Base-by-base conservation (phyloP, 2,888 invertebrate genomes). In the Brachycybe producta region DNA sequence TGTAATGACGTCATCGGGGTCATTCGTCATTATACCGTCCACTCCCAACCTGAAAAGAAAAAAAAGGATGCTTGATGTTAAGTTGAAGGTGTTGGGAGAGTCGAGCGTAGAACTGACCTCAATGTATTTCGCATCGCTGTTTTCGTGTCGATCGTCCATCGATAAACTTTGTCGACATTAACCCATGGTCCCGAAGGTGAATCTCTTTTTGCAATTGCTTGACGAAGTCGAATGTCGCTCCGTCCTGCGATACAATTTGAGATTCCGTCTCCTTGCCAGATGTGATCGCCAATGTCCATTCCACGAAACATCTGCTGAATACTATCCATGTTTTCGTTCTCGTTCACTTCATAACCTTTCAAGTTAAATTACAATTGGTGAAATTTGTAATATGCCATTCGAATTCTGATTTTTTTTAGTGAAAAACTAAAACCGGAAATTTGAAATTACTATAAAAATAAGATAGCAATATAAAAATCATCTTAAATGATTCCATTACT, bases 11-110 rank as follows among this genome's bases (percentile, higher is more conserved):
- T 50, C 50, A 23, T 50, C 50, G 4, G 50, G 50, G 26, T 50
- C 50, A n/a, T 50, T 50, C 13, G 50, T 50, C 50, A 50, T 50
- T 49, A 50, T 50, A 21, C 50, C 50, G 19, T 50, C 50, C n/a
- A 50, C 50, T 15, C 44, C 42, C 35, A 50, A 27, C 41, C 50
- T 50, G 24, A 7, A 23, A 8, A n/a, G 19, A 15, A 35, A 34
- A 27, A 24, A 42, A 15, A 27, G 5, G 17, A 21, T 24, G 8
- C 17, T 41, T 41, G 7, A 17, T 38, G n/a, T 41, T 41, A 15
- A n/a, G n/a, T n/a, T n/a, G n/a, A n/a, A n/a, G n/a, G n/a, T n/a
- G 32, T 13, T 4, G 2, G 7, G 7, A 8, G 15, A 23, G 24
- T 3, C 4, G 26, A 41, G 8, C 26, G 26, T 24, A 17, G 15